A percentile compares a stretch with the other conserved stretches of the same genome.
These are phyloP conservation scores for Prinia subflava DNA, from an alignment of 2,113 vertebrate species.

Conservation along the genomic window DNA sequence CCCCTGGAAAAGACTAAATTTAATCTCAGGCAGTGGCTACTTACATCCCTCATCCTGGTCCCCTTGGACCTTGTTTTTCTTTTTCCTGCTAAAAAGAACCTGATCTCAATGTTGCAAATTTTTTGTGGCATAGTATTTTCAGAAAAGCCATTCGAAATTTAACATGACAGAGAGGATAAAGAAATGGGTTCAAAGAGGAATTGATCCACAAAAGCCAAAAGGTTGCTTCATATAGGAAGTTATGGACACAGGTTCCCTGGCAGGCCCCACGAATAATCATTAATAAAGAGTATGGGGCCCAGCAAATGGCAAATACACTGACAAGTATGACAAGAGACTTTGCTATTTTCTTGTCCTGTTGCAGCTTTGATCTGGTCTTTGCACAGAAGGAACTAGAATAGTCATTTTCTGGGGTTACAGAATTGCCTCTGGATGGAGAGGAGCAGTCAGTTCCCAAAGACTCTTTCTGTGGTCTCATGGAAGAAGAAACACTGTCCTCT, in stretches of 20 bases:
- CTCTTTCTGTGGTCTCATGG: not conserved
- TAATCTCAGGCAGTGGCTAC: not conserved
- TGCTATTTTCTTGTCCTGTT: conserved; percentile 75
- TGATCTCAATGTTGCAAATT: not conserved
- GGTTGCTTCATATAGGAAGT: conserved; percentile 73
- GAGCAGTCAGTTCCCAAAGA: not conserved
- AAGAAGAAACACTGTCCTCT: not conserved
- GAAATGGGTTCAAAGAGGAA: conserved; percentile 83
- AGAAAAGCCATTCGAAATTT: conserved; percentile 79
- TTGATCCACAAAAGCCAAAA: conserved; percentile 91
- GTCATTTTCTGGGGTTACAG: conserved; percentile 57
- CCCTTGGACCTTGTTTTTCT: not conserved
- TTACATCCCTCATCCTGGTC: not conserved
- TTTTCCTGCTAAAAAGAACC: not conserved
- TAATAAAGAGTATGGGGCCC: conserved; percentile 83
- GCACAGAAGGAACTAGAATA: not conserved
- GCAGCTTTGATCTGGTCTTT: not conserved
- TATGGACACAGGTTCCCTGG: not conserved
- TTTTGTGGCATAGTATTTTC: conserved; percentile 46
- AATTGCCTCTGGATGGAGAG: not conserved
- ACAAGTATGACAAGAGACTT: conserved; percentile 83
- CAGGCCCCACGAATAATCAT: conserved; percentile 77
- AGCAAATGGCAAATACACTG: conserved; percentile 80
- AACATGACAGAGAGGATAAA: conserved; percentile 85
- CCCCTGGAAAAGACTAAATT: not conserved